A percentile compares a stretch with the other conserved stretches of the same genome.
phyloP scores from a whole-genome alignment of 2,888 invertebrate genomes.

The Mimas tiliae region DNA sequence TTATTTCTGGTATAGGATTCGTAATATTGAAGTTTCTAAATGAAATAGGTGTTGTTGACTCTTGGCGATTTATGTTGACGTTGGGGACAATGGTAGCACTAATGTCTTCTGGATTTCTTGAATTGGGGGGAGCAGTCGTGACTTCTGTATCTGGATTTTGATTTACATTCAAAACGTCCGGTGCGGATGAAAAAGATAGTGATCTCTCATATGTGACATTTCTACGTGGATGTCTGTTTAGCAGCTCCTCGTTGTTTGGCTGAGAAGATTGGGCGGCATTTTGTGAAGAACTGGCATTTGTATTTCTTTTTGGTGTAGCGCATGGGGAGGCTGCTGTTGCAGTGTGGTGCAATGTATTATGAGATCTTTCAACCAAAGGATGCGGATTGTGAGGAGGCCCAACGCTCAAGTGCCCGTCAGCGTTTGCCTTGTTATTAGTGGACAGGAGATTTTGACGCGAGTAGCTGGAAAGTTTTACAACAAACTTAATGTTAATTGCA shows the following conservation, averaged over 20 bases:
- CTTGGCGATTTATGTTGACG: conserved; percentile 66
- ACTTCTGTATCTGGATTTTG: conserved; percentile 62
- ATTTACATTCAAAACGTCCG: conserved; percentile 84
- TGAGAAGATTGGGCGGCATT: conserved; percentile 42
- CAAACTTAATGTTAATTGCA: conserved; percentile 1
- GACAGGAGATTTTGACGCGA: conserved; percentile 95
- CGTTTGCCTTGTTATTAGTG: conserved; percentile 89
- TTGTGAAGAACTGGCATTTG: conserved; percentile 53
- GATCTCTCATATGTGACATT: conserved; percentile 71
- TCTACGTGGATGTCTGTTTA: conserved; percentile 51
- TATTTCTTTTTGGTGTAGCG: conserved; percentile 70
- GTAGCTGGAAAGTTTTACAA: conserved; percentile 86
- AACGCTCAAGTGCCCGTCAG: conserved; percentile 80
- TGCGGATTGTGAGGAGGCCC: conserved; percentile 66
- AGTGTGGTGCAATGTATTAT: conserved; percentile 76
- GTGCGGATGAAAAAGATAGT: conserved; percentile 80
- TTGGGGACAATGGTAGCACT: conserved; percentile 47
- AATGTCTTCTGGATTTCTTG: conserved; percentile 54
- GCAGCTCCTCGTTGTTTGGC: conserved; percentile 43
- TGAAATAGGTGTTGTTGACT: conserved; percentile 53
- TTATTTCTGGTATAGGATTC: conserved; percentile 75
- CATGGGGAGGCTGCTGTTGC: conserved; percentile 59
- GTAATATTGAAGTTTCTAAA: conserved; percentile 70
- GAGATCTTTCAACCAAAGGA: conserved; percentile 83
- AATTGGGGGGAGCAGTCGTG: conserved; percentile 43